Evolutionary conservation across 2,888 invertebrate genomes (phyloP), one percentile per base, ranked within the genome.

Genomic region (Sphaerophoria taeniata): DNA sequence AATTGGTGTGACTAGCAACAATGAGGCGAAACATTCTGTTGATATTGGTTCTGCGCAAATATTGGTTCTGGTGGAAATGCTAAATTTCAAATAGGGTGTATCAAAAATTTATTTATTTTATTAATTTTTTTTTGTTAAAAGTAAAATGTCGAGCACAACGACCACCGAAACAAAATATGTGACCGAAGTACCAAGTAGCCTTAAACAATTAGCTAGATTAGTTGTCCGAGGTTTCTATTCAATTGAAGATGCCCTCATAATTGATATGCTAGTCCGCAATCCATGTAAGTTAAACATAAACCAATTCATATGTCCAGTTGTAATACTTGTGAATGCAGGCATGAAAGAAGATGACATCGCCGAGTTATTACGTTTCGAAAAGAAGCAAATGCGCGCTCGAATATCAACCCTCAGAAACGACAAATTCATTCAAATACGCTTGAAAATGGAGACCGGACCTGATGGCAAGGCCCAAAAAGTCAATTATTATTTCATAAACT

Each of bases 401-500:
- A 96, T 99, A 92, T 94, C 97, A 0, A 95, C 95, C 0, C 92
- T 99, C 81, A 96, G 96, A 91, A 97, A 95, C 90, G 99, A 99
- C 91, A 98, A 98, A 93, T 98, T 99, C 90, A 96, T 98, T 87
- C 97, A 97, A 94, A 96, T 97, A 43, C 94, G 97, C 88, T 93
- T 98, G 89, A 95, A 97, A 93, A 98, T 98, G 96, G 98, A 98
- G 93, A 98, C 98, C 72, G 98, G 94, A 47, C 94, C 95, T 0
- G 98, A 99, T 92, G 98, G 98, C 4, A 98, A 98, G 93, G 97
- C 98, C 43, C 98, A 97, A 89, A 97, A 98, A 93, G 98, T 98
- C 24, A 98, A 98, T 92, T 99, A 98, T 92, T 99, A 98, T 92
- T 99, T 98, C 90, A 98, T 99, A 88, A 98, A 98, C 92, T 99